These are phyloP conservation scores for Cryptophagus acutangulus DNA, from an alignment of 2,888 invertebrate genomes.

Conservation along the genomic window DNA sequence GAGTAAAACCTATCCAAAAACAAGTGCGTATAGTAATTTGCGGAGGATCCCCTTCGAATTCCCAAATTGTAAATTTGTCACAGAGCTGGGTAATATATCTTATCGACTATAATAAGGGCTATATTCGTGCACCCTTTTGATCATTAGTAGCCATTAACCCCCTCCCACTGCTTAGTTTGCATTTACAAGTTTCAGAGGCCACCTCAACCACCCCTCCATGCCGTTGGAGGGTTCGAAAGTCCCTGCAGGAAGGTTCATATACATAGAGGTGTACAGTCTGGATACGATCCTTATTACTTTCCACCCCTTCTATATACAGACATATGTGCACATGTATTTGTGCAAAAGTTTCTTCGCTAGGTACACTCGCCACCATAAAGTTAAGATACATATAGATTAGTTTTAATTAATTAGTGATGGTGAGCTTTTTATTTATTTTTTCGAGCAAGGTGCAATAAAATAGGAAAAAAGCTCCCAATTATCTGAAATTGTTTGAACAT, in stretches of 20 bases:
- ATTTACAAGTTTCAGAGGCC: slow-evolving; percentile 47
- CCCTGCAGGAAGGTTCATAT: slow-evolving; percentile 47
- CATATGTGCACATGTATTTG: slow-evolving; percentile 12
- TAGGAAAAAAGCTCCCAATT: slow-evolving; percentile 40
- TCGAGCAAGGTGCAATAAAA: no score
- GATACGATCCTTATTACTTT: slow-evolving; percentile 29
- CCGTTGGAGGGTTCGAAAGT: slow-evolving; percentile 35
- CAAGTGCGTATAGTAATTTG: no score
- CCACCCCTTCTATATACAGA: slow-evolving; percentile 23
- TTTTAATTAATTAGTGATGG: no score
- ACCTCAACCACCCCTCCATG: slow-evolving; percentile 28
- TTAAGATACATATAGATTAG: slow-evolving; percentile 32
- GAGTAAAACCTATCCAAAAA: no score
- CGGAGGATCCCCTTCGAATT: no score
- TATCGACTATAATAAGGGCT: slow-evolving; percentile 45
- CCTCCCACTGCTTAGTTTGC: slow-evolving; percentile 50
- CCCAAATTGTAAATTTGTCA: slow-evolving; percentile 48
- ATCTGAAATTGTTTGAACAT: slow-evolving; percentile 35
- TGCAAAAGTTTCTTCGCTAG: slow-evolving; percentile 30
- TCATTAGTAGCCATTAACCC: slow-evolving; percentile 48
- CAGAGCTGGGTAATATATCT: slow-evolving; percentile 44
- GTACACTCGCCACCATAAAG: slow-evolving; percentile 31
- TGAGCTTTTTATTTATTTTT: no score
- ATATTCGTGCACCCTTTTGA: slow-evolving; percentile 44
- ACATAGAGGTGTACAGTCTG: slow-evolving; percentile 50